These are phyloP conservation scores for Aporophyla nigra DNA, from an alignment of 2,888 invertebrate species.

Conservation along the genomic window DNA sequence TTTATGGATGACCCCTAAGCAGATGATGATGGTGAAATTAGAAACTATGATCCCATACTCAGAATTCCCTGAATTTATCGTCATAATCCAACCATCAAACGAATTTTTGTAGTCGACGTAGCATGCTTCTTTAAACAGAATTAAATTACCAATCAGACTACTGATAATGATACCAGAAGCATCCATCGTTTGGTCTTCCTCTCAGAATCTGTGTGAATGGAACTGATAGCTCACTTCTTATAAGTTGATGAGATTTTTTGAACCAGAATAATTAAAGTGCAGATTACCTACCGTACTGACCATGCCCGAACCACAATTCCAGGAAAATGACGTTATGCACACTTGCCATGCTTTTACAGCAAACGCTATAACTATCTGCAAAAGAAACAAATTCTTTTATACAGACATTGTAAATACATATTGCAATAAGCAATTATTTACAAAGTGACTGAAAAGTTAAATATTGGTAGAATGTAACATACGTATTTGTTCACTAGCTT, in stretches of 20 bases:
- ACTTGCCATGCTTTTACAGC: constrained; percentile 85
- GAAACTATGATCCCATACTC: neutral
- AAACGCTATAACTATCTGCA: constrained; percentile 83
- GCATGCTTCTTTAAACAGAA: neutral
- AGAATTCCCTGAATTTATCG: neutral
- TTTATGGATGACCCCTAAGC: too few species aligned
- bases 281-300: constrained; percentile 81
- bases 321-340: constrained; percentile 85
- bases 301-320: constrained; percentile 90
- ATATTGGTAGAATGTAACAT: neutral
- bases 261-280: neutral
- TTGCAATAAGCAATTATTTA: neutral
- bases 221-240: neutral
- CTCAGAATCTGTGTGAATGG: neutral
- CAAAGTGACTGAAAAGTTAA: neutral
- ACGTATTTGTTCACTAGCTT: neutral
- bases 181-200: neutral
- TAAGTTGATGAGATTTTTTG: neutral
- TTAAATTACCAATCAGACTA: neutral
- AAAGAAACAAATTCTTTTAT: constrained; percentile 33
- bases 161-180: too few species aligned
- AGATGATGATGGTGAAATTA: neutral
- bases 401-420: too few species aligned
- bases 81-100: neutral
- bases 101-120: neutral